phyloP scores from a whole-genome alignment of 2,888 invertebrate genomes.

The Cheilosia vulpina region DNA sequence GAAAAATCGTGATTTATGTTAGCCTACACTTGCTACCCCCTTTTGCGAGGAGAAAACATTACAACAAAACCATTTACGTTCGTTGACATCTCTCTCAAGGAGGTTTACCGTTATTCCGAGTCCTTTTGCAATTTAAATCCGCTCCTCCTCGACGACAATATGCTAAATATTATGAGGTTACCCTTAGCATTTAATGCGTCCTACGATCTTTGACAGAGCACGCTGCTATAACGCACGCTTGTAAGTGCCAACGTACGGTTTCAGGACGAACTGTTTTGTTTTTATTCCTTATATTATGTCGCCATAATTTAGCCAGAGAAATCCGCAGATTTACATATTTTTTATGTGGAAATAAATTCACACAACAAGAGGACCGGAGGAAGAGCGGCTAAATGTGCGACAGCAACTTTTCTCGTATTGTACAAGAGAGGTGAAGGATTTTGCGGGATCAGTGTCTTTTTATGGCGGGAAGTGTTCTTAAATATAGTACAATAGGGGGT shows the following conservation, averaged over 20 bases:
- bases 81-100: conserved; percentile 49
- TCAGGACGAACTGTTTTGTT: conserved; percentile 2
- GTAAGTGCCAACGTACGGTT: conserved; percentile 40
- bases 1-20: conserved; percentile 11
- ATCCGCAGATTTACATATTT: conserved; percentile 49
- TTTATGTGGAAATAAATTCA: background rate
- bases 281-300: conserved; percentile 31
- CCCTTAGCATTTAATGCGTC: conserved; percentile 14
- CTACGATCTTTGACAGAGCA: background rate
- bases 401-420: conserved; percentile 35
- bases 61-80: conserved; percentile 47
- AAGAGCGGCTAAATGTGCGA: conserved; percentile 43
- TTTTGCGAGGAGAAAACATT: conserved; percentile 13
- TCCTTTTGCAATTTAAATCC: conserved; percentile 57
- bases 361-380: conserved; percentile 11
- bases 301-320: conserved; percentile 36
- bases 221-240: conserved; percentile 39
- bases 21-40: background rate
- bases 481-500: background rate
- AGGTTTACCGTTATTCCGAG: conserved; percentile 25
- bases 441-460: conserved; percentile 8
- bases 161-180: conserved; percentile 48
- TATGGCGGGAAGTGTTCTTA: background rate
- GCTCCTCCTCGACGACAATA: conserved; percentile 16
- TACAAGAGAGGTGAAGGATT: background rate